phyloP scores from a whole-genome alignment of 2,888 invertebrate species.

The Beris morrisii region DNA sequence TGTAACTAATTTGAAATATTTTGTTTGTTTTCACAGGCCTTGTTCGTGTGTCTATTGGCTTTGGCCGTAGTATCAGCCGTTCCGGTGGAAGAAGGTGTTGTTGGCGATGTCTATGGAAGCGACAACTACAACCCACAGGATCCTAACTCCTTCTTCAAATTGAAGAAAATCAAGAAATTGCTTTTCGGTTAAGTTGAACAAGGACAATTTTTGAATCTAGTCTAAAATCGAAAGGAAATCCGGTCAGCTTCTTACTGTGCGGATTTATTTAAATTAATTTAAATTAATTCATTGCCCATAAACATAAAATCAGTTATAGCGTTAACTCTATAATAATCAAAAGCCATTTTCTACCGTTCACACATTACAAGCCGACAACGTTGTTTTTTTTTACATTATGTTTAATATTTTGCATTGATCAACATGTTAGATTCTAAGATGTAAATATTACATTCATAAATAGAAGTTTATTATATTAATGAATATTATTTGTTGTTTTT shows the following conservation, averaged over 20 bases:
- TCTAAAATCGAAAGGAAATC: conserved; percentile 15
- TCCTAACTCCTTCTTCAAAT: conserved; percentile 51
- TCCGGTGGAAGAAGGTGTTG: conserved; percentile 51
- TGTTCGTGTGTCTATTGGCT: conserved; percentile 49
- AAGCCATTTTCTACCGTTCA: conserved; percentile 17
- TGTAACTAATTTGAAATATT: conserved; percentile 6
- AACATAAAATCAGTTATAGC: no score
- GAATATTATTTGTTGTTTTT: no score
- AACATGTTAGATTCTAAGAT: conserved; percentile 24
- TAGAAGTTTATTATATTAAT: no score
- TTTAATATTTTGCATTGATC: background rate
- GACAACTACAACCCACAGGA: conserved; percentile 50
- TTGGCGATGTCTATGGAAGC: conserved; percentile 41
- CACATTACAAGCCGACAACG: conserved; percentile 7
- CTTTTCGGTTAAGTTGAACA: conserved; percentile 47
- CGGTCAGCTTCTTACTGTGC: background rate
- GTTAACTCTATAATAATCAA: background rate
- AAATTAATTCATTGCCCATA: conserved; percentile 6
- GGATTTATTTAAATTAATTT: conserved; percentile 10
- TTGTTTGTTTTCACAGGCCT: conserved; percentile 43
- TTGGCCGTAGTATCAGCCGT: conserved; percentile 48
- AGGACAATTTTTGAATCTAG: conserved; percentile 4
- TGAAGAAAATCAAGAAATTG: conserved; percentile 52
- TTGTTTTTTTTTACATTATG: conserved; percentile 8
- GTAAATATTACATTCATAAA: conserved; percentile 13